Evolutionary conservation across 2,113 vertebrate genomes (phyloP).

Genomic region (Nestor notabilis): DNA sequence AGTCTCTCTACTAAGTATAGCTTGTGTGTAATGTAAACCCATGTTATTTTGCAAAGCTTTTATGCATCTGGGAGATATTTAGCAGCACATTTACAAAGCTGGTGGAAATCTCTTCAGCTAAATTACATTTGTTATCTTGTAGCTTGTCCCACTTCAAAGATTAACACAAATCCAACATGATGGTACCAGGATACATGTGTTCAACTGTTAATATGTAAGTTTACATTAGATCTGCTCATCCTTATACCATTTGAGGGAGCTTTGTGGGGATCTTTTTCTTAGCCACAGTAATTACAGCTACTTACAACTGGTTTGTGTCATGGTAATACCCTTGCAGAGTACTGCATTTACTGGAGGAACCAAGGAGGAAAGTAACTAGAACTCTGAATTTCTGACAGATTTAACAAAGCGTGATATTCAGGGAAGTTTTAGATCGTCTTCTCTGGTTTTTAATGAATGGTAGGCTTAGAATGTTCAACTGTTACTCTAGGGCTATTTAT

Average conservation of each 20-base stretch:
- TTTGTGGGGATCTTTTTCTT: not conserved
- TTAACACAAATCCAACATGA: not conserved
- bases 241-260: not conserved
- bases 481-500: not conserved
- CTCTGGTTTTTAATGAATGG: not conserved
- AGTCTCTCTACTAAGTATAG: not conserved
- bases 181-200: not conserved
- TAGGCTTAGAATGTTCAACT: not conserved
- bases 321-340: not conserved
- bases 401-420: not conserved
- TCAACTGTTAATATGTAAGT: not conserved
- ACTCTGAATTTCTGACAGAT: not conserved
- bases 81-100: not conserved
- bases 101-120: not conserved
- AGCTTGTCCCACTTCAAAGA: not conserved
- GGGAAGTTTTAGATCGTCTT: not conserved
- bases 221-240: not conserved
- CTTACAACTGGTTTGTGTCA: not conserved
- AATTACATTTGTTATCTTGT: not conserved
- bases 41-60: not conserved
- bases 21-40: not conserved
- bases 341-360: not conserved
- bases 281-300: not conserved
- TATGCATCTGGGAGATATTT: not conserved
- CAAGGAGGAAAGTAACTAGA: not conserved